Percentiles rank a stretch among this genome's conserved stretches.
Conservation (phyloP, 2,888 invertebrate species). For the Eupithecia subumbrata region DNA sequence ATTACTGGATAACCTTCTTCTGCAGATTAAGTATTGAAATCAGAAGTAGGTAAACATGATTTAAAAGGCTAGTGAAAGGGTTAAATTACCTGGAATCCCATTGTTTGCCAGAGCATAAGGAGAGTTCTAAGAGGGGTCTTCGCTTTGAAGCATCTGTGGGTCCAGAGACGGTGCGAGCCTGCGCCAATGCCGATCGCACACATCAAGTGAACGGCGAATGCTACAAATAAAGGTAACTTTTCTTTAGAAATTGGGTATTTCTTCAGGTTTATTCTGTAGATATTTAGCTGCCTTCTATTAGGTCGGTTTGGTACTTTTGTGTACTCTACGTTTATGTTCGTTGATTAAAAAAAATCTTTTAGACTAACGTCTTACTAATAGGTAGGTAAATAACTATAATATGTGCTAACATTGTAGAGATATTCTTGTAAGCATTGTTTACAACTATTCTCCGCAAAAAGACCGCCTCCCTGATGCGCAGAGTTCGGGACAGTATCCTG, state of each 20-base stretch:
- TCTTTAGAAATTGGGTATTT: neutral
- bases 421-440: too few species aligned
- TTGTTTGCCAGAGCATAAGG: constrained; percentile 91
- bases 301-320: too few species aligned
- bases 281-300: neutral
- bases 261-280: neutral
- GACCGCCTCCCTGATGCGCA: too few species aligned
- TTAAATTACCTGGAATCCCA: constrained; percentile 90
- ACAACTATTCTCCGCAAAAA: too few species aligned
- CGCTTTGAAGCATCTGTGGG: constrained; percentile 96
- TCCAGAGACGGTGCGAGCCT: constrained; percentile 97
- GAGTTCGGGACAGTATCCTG: too few species aligned
- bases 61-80: neutral
- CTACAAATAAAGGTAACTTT: constrained; percentile 72
- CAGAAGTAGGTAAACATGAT: neutral
- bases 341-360: too few species aligned
- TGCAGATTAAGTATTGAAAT: too few species aligned
- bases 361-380: too few species aligned
- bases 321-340: too few species aligned
- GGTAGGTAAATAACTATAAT: too few species aligned
- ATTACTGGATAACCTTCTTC: too few species aligned
- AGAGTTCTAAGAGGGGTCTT: constrained; percentile 92
- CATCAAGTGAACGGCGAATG: constrained; percentile 86
- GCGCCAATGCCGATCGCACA: constrained; percentile 95
- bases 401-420: too few species aligned